phyloP scores from a whole-genome alignment of 2,113 vertebrate genomes.

The Poicephalus gulielmi region DNA sequence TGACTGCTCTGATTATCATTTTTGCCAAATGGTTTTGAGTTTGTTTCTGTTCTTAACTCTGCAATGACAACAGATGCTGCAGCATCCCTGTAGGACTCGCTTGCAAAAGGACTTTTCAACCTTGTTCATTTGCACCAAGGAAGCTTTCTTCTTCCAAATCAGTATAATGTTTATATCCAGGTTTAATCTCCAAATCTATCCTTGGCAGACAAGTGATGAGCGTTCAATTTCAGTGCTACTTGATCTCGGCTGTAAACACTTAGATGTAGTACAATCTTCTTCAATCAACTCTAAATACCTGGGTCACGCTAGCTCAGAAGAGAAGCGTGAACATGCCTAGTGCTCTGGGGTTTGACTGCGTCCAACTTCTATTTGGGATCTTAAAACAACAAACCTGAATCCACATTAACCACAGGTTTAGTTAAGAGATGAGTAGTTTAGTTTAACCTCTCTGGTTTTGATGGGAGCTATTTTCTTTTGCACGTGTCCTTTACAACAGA shows the following conservation, averaged over 20 bases:
- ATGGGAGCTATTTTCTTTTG: background rate
- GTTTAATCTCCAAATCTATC: background rate
- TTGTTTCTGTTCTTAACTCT: conserved; percentile 21
- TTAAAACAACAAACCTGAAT: background rate
- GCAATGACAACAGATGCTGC: background rate
- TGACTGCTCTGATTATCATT: background rate
- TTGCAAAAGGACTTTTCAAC: background rate
- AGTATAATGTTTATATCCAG: background rate
- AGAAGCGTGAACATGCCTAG: background rate
- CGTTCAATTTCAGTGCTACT: background rate
- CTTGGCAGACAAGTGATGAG: background rate
- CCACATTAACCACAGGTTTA: background rate
- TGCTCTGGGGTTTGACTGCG: background rate
- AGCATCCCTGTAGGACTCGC: fast-evolving
- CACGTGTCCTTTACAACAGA: background rate
- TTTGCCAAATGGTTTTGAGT: background rate
- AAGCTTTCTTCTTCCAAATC: background rate
- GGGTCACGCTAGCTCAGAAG: background rate
- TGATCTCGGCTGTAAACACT: background rate
- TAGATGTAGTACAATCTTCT: background rate
- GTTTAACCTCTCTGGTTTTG: background rate
- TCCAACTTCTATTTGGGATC: background rate
- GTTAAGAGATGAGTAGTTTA: background rate
- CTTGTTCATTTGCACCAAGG: background rate
- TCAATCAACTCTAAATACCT: background rate